These are phyloP conservation scores for Heterodera schachtii DNA, from an alignment of 1,140 invertebrate species.

Conservation along the genomic window DNA sequence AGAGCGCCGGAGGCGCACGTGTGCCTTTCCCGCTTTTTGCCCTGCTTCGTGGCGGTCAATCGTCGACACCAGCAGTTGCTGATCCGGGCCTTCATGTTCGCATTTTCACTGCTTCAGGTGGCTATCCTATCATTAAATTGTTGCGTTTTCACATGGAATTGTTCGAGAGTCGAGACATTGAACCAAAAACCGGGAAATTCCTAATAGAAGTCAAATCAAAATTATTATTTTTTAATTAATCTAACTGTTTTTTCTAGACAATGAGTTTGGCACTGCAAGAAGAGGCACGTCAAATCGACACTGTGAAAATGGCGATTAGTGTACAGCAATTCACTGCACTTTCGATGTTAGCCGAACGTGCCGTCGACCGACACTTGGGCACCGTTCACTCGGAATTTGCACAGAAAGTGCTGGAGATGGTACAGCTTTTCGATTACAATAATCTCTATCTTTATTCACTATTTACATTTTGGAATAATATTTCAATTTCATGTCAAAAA, in stretches of 20 bases:
- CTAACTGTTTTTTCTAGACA: background rate
- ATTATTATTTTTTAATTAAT: too few species aligned
- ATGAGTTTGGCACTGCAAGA: constrained; percentile 9
- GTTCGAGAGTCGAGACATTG: too few species aligned
- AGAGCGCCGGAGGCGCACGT: background rate
- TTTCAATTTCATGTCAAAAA: too few species aligned
- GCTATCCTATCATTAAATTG: too few species aligned
- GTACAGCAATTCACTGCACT: background rate
- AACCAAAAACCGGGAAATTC: too few species aligned
- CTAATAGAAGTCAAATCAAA: too few species aligned
- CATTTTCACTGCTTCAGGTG: background rate
- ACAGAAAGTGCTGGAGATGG: background rate
- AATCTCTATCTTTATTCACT: background rate
- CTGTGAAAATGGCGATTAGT: background rate
- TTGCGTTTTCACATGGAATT: too few species aligned
- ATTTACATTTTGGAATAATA: background rate
- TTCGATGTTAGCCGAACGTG: background rate
- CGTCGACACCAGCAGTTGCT: background rate
- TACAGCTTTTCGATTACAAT: background rate
- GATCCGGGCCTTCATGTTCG: background rate
- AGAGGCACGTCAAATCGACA: constrained; percentile 1
- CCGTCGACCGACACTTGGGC: background rate
- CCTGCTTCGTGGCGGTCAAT: constrained; percentile 4
- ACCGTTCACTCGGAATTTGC: constrained; percentile 6
- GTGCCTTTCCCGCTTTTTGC: background rate